These are phyloP conservation scores for Kryphioiulus occultus DNA, from an alignment of 2,888 invertebrate genomes.

Conservation along the genomic window DNA sequence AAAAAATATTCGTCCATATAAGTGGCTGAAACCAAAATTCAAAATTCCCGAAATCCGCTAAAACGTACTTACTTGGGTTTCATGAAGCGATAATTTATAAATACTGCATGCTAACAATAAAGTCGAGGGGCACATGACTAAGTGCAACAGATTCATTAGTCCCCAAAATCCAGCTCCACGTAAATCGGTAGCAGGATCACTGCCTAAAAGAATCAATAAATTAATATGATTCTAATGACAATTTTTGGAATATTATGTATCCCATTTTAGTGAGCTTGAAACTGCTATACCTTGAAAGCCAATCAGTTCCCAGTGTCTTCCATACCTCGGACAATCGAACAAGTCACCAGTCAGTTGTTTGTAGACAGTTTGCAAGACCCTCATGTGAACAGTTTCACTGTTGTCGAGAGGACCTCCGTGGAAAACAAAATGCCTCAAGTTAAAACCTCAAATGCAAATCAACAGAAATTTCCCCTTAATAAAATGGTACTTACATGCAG, in stretches of 20 bases:
- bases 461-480: neutral
- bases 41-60: no score
- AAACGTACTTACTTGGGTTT: conserved; percentile 62
- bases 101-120: conserved; percentile 62
- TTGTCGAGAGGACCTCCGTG: conserved; percentile 62
- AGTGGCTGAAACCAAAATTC: no score
- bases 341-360: conserved; percentile 63
- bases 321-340: conserved; percentile 64
- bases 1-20: no score
- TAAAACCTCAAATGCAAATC: no score
- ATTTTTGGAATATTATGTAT: neutral
- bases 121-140: conserved; percentile 61
- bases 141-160: conserved; percentile 64
- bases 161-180: conserved; percentile 67
- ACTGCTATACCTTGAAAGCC: conserved; percentile 65
- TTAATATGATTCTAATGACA: neutral
- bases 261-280: neutral
- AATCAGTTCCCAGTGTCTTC: conserved; percentile 67
- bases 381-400: conserved; percentile 62
- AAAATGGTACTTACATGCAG: conserved; percentile 62
- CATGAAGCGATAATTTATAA: conserved; percentile 64
- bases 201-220: conserved; percentile 54
- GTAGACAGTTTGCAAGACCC: conserved; percentile 65
- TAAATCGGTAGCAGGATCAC: conserved; percentile 67
- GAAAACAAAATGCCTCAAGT: neutral